Evolutionary conservation across 2,113 vertebrate genomes (phyloP).

Genomic region (Entelurus aequoreus): DNA sequence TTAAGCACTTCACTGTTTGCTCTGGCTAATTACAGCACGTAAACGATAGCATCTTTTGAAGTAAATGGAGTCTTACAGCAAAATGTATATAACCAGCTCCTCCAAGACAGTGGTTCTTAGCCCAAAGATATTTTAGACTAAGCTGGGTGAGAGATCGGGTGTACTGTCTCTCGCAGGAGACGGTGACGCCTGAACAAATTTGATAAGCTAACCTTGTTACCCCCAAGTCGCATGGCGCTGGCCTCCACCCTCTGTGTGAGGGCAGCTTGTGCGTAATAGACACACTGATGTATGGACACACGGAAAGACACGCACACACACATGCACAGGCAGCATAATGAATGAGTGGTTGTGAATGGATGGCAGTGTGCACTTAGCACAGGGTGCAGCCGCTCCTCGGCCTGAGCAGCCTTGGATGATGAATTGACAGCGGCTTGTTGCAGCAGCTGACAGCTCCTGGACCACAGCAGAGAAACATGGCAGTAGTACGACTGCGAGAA

Average conservation of each 20-base stretch:
- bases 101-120: slow-evolving; percentile 35
- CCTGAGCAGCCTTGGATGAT: slow-evolving; percentile 44
- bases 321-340: slow-evolving; percentile 41
- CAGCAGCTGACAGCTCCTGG: slow-evolving; percentile 32
- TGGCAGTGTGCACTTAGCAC: slow-evolving; percentile 62
- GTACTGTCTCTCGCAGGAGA: slow-evolving; percentile 55
- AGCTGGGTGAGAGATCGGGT: slow-evolving; percentile 36
- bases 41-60: slow-evolving; percentile 47
- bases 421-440: slow-evolving; percentile 56
- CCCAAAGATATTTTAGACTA: slow-evolving; percentile 45
- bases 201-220: slow-evolving; percentile 68
- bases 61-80: slow-evolving; percentile 35
- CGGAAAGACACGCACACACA: slow-evolving; percentile 35
- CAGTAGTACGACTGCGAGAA: slow-evolving; percentile 3
- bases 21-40: slow-evolving; percentile 29
- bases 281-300: slow-evolving; percentile 42
- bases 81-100: slow-evolving; percentile 46
- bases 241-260: slow-evolving; percentile 47
- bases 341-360: slow-evolving; percentile 68
- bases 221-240: slow-evolving; percentile 49
- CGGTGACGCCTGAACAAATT: slow-evolving; percentile 69
- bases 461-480: slow-evolving; percentile 15
- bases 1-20: slow-evolving; percentile 17
- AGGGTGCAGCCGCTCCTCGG: slow-evolving; percentile 35
- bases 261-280: slow-evolving; percentile 55